These are phyloP conservation scores for Karalla daura DNA, from an alignment of 2,797 vertebrate species.

Conservation along the genomic window DNA sequence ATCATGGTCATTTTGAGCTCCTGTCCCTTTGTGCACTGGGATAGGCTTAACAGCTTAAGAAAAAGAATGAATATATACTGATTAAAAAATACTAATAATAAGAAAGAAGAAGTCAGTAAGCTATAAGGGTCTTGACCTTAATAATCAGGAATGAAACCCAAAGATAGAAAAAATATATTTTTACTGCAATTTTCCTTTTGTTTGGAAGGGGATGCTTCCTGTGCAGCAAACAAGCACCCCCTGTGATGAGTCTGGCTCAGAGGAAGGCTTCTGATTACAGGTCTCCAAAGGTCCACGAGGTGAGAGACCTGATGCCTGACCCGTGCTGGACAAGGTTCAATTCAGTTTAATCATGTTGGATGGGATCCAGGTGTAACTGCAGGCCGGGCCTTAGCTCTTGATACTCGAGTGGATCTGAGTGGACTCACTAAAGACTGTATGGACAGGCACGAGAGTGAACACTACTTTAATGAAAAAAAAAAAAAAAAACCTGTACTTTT, in stretches of 20 bases:
- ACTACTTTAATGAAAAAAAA: not conserved
- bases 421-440: not conserved
- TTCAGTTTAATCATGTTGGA: not conserved
- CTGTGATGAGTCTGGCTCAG: conserved; percentile 11
- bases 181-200: not conserved
- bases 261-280: conserved; percentile 7
- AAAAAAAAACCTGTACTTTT: not conserved
- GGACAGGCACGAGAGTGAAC: not conserved
- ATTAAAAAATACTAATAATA: too few species aligned
- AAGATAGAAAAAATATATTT: not conserved
- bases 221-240: not conserved
- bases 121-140: too few species aligned
- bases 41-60: too few species aligned
- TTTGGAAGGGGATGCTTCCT: not conserved
- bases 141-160: too few species aligned
- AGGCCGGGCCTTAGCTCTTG: not conserved
- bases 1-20: too few species aligned
- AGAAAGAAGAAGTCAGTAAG: too few species aligned
- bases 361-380: not conserved
- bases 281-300: conserved; percentile 3
- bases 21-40: too few species aligned
- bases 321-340: not conserved
- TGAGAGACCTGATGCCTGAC: not conserved
- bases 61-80: too few species aligned
- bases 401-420: not conserved